Base-by-base conservation (phyloP, 2,797 vertebrate species). In the Enteromius unitaeniatus region DNA sequence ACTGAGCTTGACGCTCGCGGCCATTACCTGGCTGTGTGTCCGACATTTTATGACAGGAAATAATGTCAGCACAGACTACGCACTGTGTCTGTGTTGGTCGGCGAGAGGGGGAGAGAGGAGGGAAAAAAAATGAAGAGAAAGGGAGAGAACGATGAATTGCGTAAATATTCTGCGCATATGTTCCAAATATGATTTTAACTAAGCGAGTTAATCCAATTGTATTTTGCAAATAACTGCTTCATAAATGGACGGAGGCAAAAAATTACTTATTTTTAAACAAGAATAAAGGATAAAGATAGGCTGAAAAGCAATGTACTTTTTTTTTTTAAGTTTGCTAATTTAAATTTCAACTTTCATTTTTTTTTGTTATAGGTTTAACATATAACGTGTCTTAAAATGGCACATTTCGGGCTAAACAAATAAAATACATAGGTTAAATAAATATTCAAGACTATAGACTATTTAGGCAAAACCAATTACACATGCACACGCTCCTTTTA, bases 11-110 rank as follows among this genome's bases (percentile, higher is more conserved):
- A 77, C 73, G 73, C 73, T 78, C 49, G 73, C 82, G 79, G 60
- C 79, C 55, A 81, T 78, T 67, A 74, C 28, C 47, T 84, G 74
- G 68, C 60, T 70, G 51, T 78, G 67, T 58, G 67, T 67, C 86
- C 79, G 82, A 81, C 79, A 78, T 87, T 87, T 84, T 81, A 84
- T 84, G 79, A 78, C 86, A 79, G 74, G 67, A 87, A 68, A 78
- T 75, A 87, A 82, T 82, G 60, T 75, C 40, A 82, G 73, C 60
- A 68, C 64, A 51, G 42, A 74, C 69, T 82, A 19, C 14, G 55
- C 15, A 65, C 58, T 42, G 6, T 84, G 72, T 37, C 47, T 78
- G 68, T 55, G 70, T 58, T 58, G 47, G 42, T 47, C 68, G 37
- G 23, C 15, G 51, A 78, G 74, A 60, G 64, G 81, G 37, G 74